Evolutionary conservation across 2,797 vertebrate species (phyloP), one percentile per base, ranked within the genome.

Genomic region (Hapalemur alaotrensis): DNA sequence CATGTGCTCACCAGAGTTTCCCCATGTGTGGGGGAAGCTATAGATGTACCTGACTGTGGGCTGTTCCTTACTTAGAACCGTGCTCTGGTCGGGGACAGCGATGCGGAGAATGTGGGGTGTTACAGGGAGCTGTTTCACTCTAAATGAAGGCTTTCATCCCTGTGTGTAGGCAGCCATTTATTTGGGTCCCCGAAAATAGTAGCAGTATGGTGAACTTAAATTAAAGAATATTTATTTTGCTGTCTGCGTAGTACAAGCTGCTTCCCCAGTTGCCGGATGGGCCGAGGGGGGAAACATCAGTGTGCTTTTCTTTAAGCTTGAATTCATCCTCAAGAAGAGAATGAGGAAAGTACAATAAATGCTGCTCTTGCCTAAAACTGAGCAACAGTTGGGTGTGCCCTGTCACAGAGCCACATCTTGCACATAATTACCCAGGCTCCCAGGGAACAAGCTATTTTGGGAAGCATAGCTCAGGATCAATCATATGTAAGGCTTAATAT

Each of bases 381-480:
- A 95, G 81, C 90, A 41, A 12, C 89, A 94, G 92, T 81, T 72
- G 92, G 57, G 52, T 63, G 23, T 83, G 87, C 59, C 95, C 73
- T 80, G 78, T 65, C 94, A 22, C 41, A 18, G 83, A 88, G 65
- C 67, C 63, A 4, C 22, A 7, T 54, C 38, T 32, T 48, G 59
- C 18, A 12, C 92, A 4, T 72, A 41, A 50, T 65, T 81, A 81
- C 59, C 59, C 35, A 32, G 59, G 65, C 82, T 95, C 86, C 80
- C 35, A 89, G 75, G 96, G 91, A 96, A 87, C 89, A 89, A 6
- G 96, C 61, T 97, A 94, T 97, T 97, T 85, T 87, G 93, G 91
- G 97, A 96, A 91, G 63, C 91, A 0, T 65, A 81, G 69, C 91
- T 91, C 83, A 89, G 80, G 95, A 95, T 96, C 80, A 83, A 75